Base-by-base conservation (phyloP, 2,113 vertebrate species). In the Eolophus roseicapilla region DNA sequence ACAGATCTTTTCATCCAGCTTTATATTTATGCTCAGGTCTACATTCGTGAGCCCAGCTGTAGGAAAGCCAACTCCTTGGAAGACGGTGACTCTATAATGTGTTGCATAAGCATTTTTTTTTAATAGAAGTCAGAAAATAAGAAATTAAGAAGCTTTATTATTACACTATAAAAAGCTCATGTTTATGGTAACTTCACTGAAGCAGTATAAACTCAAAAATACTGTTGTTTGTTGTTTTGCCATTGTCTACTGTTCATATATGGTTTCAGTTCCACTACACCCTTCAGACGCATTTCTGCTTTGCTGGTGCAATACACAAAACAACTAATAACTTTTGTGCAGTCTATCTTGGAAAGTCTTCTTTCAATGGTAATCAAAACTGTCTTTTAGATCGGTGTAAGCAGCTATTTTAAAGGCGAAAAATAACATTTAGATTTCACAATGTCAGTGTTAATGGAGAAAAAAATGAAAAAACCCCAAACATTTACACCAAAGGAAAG, bases 131-230 rank as follows among this genome's bases (percentile, higher is more conserved):
- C 12, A 87, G 88, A 91, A 83, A 91, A 88, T 14, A 64, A 94
- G 62, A 88, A 96, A 93, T 76, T 92, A 95, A 95, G 59, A 70
- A 80, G 49, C 53, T 84, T 49, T 82, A 95, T 81, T 95, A 80
- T 95, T 93, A 44, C 13, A 7, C 80, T 81, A 87, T 86, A 96
- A 97, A 92, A 97, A 95, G 73, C 73, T 86, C 65, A 53, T 91
- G 79, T 97, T 96, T 95, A 92, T 81, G 69, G 63, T 46, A 94
- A 95, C 88, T 97, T 91, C 82, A 86, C 31, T 75, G 85, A 85
- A 97, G 62, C 92, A 94, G 24, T 31, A 60, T 29, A 91, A 95
- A 64, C 60, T 93, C 82, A 92, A 93, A 82, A 86, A 96, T 89
- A 70, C 41, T 76, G 75, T 57, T 92, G 47, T 65, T 95, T 4